These are phyloP conservation scores for Brienomyrus longianalis DNA, from an alignment of 2,113 vertebrate genomes.

Conservation along the genomic window DNA sequence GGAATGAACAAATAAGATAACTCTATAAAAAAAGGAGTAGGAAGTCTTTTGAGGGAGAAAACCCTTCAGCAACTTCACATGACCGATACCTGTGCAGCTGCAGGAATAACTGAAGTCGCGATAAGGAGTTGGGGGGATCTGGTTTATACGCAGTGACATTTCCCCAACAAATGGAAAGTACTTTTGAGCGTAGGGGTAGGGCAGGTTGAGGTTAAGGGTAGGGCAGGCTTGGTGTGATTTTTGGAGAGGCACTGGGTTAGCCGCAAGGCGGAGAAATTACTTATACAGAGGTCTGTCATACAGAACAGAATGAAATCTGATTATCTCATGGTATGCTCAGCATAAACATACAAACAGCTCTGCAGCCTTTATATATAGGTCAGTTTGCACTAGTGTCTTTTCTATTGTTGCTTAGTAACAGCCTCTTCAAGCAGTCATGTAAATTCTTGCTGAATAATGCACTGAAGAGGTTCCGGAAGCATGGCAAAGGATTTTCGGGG, in stretches of 20 bases:
- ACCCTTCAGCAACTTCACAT: not conserved
- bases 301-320: not conserved
- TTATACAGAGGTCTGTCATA: not conserved
- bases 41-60: not conserved
- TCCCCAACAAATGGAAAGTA: not conserved
- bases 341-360: not conserved
- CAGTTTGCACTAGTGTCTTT: not conserved
- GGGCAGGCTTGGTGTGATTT: not conserved
- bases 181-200: not conserved
- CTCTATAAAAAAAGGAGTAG: not conserved
- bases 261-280: not conserved
- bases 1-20: not conserved
- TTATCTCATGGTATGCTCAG: not conserved
- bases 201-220: not conserved
- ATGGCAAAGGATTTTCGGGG: not conserved
- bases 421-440: conserved; percentile 10
- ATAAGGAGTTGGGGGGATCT: not conserved
- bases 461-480: not conserved
- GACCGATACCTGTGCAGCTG: not conserved
- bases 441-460: conserved; percentile 21
- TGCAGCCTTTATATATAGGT: conserved; percentile 13
- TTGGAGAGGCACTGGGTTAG: not conserved
- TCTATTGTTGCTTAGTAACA: conserved; percentile 24
- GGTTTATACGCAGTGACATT: not conserved
- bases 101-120: not conserved